These are phyloP conservation scores for Amiota communis DNA, from an alignment of 2,888 invertebrate genomes.

Conservation along the genomic window DNA sequence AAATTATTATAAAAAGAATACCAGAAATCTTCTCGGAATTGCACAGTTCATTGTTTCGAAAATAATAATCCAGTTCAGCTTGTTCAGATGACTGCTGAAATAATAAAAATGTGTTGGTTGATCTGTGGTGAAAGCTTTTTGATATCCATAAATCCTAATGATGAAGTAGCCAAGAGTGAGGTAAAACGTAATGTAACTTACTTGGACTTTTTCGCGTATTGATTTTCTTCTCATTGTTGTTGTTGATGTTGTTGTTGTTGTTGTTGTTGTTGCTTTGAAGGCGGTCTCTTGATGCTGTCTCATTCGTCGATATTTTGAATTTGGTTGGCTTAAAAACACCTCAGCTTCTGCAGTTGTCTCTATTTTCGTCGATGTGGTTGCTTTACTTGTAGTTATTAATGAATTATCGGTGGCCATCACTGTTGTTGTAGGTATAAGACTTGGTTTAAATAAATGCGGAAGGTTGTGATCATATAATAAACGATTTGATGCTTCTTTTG, in stretches of 20 bases:
- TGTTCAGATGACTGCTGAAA: background rate
- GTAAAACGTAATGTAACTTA: background rate
- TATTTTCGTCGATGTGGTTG: background rate
- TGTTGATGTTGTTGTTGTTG: background rate
- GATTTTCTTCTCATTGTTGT: background rate
- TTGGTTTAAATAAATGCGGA: slow-evolving; percentile 35
- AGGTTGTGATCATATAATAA: slow-evolving; percentile 49
- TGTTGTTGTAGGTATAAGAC: slow-evolving; percentile 36
- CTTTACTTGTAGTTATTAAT: slow-evolving; percentile 25
- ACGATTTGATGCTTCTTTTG: background rate
- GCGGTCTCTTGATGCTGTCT: slow-evolving; percentile 3
- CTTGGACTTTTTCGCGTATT: background rate
- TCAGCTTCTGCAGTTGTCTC: background rate
- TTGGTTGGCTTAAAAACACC: slow-evolving; percentile 6
- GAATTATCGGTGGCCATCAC: slow-evolving; percentile 17
- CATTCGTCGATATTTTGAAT: slow-evolving; percentile 28
- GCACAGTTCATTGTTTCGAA: background rate
- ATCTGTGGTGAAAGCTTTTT: background rate
- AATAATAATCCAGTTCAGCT: background rate
- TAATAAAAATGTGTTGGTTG: background rate
- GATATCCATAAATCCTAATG: too few species aligned
- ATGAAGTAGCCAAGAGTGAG: background rate
- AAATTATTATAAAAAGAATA: background rate
- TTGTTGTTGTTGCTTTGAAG: slow-evolving; percentile 12
- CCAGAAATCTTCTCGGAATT: slow-evolving; percentile 18